phyloP scores from a whole-genome alignment of 2,888 invertebrate genomes.

The Epinotia brunnichana region DNA sequence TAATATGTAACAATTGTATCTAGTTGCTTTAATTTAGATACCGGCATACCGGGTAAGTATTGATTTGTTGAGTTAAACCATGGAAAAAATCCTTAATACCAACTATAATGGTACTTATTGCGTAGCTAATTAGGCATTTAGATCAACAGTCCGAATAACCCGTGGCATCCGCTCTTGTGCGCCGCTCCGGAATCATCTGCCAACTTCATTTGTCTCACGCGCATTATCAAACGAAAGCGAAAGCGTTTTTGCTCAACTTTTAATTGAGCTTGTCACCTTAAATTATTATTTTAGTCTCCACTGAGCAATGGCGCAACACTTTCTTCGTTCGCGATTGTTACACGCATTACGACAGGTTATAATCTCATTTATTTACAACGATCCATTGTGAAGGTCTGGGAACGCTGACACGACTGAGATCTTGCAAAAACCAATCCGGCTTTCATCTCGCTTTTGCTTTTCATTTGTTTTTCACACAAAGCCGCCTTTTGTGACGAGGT shows the following conservation, averaged over 20 bases:
- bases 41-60: no score
- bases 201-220: slow-evolving; percentile 53
- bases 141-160: neutral
- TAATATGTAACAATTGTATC: no score
- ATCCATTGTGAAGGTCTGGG: slow-evolving; percentile 59
- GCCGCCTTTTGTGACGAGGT: slow-evolving; percentile 32
- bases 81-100: neutral
- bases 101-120: neutral
- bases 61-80: neutral
- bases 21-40: no score
- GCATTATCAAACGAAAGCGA: slow-evolving; percentile 60
- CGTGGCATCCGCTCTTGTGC: slow-evolving; percentile 28
- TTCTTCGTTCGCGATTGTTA: slow-evolving; percentile 55
- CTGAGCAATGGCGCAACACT: slow-evolving; percentile 65
- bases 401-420: slow-evolving; percentile 50
- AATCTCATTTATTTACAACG: slow-evolving; percentile 50
- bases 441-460: slow-evolving; percentile 70
- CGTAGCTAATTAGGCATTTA: neutral
- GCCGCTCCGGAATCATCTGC: slow-evolving; percentile 30
- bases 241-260: slow-evolving; percentile 59
- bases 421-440: slow-evolving; percentile 54
- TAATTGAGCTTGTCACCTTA: slow-evolving; percentile 60
- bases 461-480: slow-evolving; percentile 44
- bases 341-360: slow-evolving; percentile 43
- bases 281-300: slow-evolving; percentile 55